These are phyloP conservation scores for Smutsia temminckii DNA, from an alignment of 2,797 vertebrate species.

Conservation along the genomic window DNA sequence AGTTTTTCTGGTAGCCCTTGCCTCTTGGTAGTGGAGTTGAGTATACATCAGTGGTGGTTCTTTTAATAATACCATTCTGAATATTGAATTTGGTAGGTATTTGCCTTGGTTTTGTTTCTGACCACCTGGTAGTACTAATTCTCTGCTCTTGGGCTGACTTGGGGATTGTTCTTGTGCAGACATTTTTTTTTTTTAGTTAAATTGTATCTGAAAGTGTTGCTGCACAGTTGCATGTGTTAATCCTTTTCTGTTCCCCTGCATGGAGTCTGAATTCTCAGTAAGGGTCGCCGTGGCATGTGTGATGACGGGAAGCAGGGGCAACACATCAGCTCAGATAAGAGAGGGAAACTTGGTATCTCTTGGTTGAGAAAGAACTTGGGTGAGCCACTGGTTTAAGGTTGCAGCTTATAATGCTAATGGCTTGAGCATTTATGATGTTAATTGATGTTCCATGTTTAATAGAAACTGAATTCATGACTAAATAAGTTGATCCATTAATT, in stretches of 20 bases:
- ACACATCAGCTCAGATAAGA: not conserved
- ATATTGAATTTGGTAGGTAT: slow-evolving; percentile 79
- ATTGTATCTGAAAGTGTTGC: slow-evolving; percentile 85
- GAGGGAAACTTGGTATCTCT: not conserved
- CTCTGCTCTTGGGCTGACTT: slow-evolving; percentile 83
- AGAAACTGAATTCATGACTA: slow-evolving; percentile 35
- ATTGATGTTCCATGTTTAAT: slow-evolving; percentile 34
- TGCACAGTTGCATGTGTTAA: slow-evolving; percentile 93
- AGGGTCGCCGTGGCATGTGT: slow-evolving; percentile 73
- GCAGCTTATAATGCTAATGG: not conserved
- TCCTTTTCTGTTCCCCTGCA: slow-evolving; percentile 86
- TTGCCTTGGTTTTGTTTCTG: slow-evolving; percentile 87
- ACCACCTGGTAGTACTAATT: slow-evolving; percentile 93
- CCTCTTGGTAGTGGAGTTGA: slow-evolving; percentile 56
- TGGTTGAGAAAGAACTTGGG: slow-evolving; percentile 20
- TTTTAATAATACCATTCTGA: slow-evolving; percentile 62
- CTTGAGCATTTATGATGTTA: not conserved
- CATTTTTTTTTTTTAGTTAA: slow-evolving; percentile 69
- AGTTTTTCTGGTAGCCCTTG: slow-evolving; percentile 24
- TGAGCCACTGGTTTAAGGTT: not conserved
- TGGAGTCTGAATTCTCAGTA: slow-evolving; percentile 85
- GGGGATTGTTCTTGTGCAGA: slow-evolving; percentile 70
- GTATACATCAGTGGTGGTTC: slow-evolving; percentile 65
- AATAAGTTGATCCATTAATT: slow-evolving; percentile 21
- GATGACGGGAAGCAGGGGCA: slow-evolving; percentile 9